phyloP scores from a whole-genome alignment of 1,140 invertebrate genomes.

The Solenopsis fugax region DNA sequence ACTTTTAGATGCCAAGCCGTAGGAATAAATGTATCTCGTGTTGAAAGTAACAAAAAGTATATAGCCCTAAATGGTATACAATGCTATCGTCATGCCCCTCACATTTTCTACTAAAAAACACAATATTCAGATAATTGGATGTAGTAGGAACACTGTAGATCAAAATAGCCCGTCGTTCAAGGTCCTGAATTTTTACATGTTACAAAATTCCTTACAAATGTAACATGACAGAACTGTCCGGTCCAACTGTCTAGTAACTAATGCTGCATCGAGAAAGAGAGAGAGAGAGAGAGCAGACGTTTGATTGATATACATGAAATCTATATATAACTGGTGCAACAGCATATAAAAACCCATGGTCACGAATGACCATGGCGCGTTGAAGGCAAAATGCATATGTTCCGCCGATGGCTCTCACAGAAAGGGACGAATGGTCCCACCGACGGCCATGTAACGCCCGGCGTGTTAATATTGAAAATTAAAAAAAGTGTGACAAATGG shows the following conservation, averaged over 20 bases:
- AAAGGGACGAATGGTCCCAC: background rate
- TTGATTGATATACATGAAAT: constrained; percentile 18
- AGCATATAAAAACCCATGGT: constrained; percentile 8
- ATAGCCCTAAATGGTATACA: background rate
- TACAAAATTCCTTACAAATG: background rate
- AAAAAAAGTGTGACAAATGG: constrained; percentile 18
- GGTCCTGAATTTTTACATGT: background rate
- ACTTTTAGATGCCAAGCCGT: background rate
- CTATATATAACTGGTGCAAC: background rate
- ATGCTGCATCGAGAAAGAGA: background rate
- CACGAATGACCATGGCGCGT: background rate
- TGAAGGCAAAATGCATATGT: constrained; percentile 21
- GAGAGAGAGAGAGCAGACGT: background rate
- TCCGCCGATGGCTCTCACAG: background rate
- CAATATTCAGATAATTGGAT: background rate
- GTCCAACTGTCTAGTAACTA: background rate
- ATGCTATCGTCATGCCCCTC: background rate
- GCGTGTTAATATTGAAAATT: constrained; percentile 31
- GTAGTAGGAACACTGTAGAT: background rate
- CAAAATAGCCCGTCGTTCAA: background rate
- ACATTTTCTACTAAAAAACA: background rate
- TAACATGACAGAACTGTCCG: background rate
- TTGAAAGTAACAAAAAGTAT: background rate
- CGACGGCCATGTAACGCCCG: background rate
- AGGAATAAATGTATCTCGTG: background rate